These are phyloP conservation scores for Urophycis tenuis DNA, from an alignment of 2,797 vertebrate genomes.

Conservation along the genomic window DNA sequence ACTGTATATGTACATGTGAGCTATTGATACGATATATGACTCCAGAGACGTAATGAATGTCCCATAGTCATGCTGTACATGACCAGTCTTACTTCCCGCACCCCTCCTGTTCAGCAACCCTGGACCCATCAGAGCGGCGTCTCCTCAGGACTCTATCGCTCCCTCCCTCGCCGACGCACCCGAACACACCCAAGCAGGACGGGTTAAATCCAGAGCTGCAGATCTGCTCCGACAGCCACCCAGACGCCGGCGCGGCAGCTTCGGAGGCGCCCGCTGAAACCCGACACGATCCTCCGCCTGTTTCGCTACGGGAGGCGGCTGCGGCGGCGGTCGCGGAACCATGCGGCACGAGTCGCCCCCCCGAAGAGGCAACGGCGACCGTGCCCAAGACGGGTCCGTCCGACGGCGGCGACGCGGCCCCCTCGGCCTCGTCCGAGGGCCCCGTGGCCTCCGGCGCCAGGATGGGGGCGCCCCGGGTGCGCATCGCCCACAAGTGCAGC, in stretches of 20 bases:
- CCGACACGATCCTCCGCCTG: slow-evolving; percentile 12
- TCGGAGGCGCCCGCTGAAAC: background rate
- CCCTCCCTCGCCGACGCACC: slow-evolving; percentile 1
- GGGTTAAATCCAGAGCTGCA: background rate
- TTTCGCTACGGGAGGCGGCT: slow-evolving; percentile 2
- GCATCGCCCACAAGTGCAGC: slow-evolving; percentile 50
- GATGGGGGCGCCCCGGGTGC: slow-evolving; percentile 8
- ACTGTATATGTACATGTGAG: background rate
- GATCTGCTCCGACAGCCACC: background rate
- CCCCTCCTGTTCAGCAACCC: slow-evolving; percentile 24
- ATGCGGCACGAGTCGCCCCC: background rate
- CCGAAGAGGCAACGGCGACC: slow-evolving; percentile 10
- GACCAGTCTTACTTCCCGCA: background rate
- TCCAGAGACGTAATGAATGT: too few relatives aligned
- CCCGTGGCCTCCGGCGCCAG: background rate
- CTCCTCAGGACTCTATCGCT: slow-evolving; percentile 45
- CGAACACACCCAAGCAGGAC: background rate
- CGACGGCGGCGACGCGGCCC: background rate
- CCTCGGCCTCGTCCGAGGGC: slow-evolving; percentile 24
- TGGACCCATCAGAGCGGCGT: slow-evolving; percentile 37
- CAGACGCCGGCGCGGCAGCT: background rate
- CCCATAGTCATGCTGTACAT: background rate
- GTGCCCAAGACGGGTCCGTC: too few relatives aligned
- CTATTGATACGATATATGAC: background rate
- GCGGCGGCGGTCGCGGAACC: background rate